These are phyloP conservation scores for Julus scandinavius DNA, from an alignment of 2,888 invertebrate genomes.

Conservation along the genomic window DNA sequence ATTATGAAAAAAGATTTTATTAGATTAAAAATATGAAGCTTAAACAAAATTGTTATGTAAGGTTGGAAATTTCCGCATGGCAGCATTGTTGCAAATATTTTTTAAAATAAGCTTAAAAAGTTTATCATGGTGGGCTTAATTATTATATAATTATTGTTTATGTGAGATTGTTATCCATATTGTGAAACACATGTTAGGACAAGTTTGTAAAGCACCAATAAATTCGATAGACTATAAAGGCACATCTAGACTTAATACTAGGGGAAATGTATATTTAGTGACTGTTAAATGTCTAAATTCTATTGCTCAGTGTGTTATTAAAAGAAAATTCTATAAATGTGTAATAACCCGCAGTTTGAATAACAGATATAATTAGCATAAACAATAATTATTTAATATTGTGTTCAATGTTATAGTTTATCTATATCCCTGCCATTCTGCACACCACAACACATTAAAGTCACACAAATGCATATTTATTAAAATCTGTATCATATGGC, in stretches of 20 bases:
- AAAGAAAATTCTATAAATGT: neutral
- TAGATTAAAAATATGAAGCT: neutral
- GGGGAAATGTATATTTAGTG: neutral
- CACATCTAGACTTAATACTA: neutral
- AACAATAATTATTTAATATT: constrained; percentile 14
- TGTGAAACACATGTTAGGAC: constrained; percentile 10
- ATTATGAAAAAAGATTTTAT: neutral
- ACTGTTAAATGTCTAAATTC: constrained; percentile 35
- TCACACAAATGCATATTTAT: neutral
- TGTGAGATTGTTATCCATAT: constrained; percentile 19
- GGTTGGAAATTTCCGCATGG: neutral
- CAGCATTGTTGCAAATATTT: no score
- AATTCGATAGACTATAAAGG: neutral
- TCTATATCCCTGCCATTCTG: neutral
- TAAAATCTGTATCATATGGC: neutral
- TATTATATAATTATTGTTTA: constrained; percentile 1
- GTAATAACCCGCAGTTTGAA: neutral
- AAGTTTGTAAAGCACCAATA: constrained; percentile 7
- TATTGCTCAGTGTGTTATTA: neutral
- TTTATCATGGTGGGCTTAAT: neutral
- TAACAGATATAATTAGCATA: neutral
- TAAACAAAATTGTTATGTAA: neutral
- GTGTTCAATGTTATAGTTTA: neutral
- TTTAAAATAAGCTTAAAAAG: neutral
- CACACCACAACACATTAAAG: neutral